phyloP scores from a whole-genome alignment of 1,140 invertebrate genomes.

The Armadillidium nasatum region DNA sequence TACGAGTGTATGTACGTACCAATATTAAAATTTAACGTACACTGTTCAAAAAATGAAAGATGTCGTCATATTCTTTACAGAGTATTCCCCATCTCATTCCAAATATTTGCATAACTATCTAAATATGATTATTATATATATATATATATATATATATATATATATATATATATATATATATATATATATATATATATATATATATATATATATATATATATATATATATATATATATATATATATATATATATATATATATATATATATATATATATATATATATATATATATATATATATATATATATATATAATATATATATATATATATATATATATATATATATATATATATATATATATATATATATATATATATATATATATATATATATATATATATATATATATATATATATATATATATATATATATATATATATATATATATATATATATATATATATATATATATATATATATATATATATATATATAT shows the following conservation, averaged over 20 bases:
- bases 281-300: not conserved
- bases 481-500: not conserved
- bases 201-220: not conserved
- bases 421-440: not conserved
- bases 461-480: not conserved
- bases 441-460: not conserved
- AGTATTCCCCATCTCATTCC: too few relatives aligned
- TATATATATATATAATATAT: not conserved
- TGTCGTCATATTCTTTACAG: too few relatives aligned
- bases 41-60: too few relatives aligned
- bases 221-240: not conserved
- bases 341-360: constrained; percentile 5
- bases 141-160: too few relatives aligned
- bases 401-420: not conserved
- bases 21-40: too few relatives aligned
- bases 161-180: too few relatives aligned
- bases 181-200: too few relatives aligned
- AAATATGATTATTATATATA: too few relatives aligned
- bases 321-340: not conserved
- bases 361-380: constrained; percentile 23
- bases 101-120: too few relatives aligned
- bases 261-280: constrained; percentile 1
- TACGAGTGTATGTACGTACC: too few relatives aligned
- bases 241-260: constrained; percentile 1
- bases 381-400: constrained; percentile 30